Evolutionary conservation across 2,113 vertebrate genomes (phyloP).

Genomic region (Pleuronectes platessa): DNA sequence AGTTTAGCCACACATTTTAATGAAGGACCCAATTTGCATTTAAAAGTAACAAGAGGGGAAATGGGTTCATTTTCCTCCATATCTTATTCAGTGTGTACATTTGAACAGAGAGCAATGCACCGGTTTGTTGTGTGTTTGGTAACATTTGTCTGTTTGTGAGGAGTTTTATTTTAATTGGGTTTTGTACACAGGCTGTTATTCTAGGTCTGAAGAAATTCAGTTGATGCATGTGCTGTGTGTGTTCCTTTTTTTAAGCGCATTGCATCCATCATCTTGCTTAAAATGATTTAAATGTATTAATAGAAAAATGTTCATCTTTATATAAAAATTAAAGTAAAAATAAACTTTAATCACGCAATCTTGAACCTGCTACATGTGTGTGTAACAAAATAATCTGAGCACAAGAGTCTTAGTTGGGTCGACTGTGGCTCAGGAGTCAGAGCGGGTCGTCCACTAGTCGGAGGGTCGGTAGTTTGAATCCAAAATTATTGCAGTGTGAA

Average conservation of each 20-base stretch:
- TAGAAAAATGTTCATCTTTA: not conserved
- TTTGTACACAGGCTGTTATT: conserved; percentile 43
- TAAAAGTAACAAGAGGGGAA: conserved; percentile 80
- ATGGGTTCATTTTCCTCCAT: conserved; percentile 73
- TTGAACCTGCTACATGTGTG: no score
- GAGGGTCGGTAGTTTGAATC: no score
- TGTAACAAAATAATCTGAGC: no score
- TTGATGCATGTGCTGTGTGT: not conserved
- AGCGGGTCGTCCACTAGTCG: no score
- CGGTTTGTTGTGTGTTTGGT: conserved; percentile 55
- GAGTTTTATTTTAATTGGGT: conserved; percentile 49
- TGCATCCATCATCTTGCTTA: not conserved
- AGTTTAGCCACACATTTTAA: conserved; percentile 82
- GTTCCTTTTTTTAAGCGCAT: not conserved
- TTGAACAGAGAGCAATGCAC: conserved; percentile 57
- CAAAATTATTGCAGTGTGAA: no score
- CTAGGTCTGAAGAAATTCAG: conserved; percentile 28
- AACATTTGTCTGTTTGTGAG: conserved; percentile 59
- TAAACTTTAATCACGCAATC: no score
- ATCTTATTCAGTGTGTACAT: conserved; percentile 76
- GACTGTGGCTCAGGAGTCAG: no score
- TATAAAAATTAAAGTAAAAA: no score
- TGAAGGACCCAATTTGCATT: conserved; percentile 83
- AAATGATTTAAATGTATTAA: not conserved
- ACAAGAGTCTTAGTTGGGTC: no score